Evolutionary conservation across 2,797 vertebrate species (phyloP).

Genomic region (Lagorchestes hirsutus): DNA sequence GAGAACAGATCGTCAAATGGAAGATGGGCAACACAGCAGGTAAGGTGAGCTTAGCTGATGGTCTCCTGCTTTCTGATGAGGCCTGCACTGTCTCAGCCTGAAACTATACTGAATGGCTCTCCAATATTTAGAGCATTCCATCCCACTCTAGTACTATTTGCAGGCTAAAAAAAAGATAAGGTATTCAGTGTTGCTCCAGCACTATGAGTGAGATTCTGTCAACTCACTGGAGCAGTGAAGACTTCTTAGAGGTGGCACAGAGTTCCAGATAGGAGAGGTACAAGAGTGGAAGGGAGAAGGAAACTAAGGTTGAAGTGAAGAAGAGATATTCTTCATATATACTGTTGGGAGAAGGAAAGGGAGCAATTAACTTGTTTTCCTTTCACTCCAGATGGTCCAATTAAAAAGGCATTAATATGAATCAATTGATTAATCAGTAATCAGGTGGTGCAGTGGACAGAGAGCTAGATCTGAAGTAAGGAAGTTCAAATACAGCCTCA

Average conservation of each 20-base stretch:
- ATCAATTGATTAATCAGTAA: not conserved
- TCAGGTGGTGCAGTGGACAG: not conserved
- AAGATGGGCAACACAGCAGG: not conserved
- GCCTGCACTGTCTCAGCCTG: not conserved
- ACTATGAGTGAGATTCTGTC: not conserved
- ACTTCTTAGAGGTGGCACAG: not conserved
- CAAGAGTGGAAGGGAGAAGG: not conserved
- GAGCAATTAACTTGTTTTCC: constrained; percentile 6
- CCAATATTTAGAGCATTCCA: not conserved
- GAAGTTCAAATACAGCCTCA: not conserved
- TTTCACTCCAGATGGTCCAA: not conserved
- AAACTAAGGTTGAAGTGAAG: not conserved
- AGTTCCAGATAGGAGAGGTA: not conserved
- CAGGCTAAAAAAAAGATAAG: not conserved
- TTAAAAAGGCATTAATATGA: not conserved
- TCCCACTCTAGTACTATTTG: not conserved
- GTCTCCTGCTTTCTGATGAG: not conserved
- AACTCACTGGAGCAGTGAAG: not conserved
- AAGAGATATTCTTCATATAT: not conserved
- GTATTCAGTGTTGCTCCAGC: not conserved
- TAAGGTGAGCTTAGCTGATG: not conserved
- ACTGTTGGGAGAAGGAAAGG: not conserved
- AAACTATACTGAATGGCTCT: not conserved
- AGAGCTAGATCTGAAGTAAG: not conserved
- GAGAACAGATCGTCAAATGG: constrained; percentile 11